Evolutionary conservation across 2,888 invertebrate species (phyloP), one percentile per base, ranked within the genome.

Genomic region (Anorthoa munda): DNA sequence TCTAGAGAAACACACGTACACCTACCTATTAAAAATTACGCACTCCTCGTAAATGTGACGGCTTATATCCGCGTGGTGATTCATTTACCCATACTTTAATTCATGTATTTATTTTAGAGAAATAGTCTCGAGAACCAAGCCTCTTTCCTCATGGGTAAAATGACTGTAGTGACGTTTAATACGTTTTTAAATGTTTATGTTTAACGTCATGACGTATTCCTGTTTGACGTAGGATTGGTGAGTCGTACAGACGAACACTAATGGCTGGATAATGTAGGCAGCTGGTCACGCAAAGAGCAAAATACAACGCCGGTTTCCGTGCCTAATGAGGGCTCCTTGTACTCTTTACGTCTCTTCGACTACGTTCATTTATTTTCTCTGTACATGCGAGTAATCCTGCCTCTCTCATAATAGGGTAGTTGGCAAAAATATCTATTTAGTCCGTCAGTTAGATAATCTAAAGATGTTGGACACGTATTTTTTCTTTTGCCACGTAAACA

Each of bases 221-320:
- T 84, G 75, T 86, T 86, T 86, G 86, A 86, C 89, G 82, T 84
- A 84, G 85, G 69, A 75, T 66, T 71, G 63, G 56, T 69, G 82
- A 84, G 86, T 89, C 50, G 58, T 66, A 64, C 66, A 75, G 64
- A 88, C 86, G 88, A 89, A 86, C 89, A 87, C 90, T 93, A 93
- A 93, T 93, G 91, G 91, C 85, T 87, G 90, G 91, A 91, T 92
- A 92, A 92, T 91, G 92, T 93, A 91, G 87, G 88, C 91, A 89
- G 88, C 90, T 90, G 91, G 91, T 91, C 91, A 91, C 90, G 92
- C 92, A 90, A 90, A 90, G 90, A 90, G 91, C 90, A 88, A 89
- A 92, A 89, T 90, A 91, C 89, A 89, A 85, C 82, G 84, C 86
- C 86, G 86, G 85, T 88, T 91, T 87, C 85, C 86, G 84, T 88